Evolutionary conservation across 2,888 invertebrate species (phyloP), one percentile per base, ranked within the genome.

Genomic region (Lycia hirtaria): DNA sequence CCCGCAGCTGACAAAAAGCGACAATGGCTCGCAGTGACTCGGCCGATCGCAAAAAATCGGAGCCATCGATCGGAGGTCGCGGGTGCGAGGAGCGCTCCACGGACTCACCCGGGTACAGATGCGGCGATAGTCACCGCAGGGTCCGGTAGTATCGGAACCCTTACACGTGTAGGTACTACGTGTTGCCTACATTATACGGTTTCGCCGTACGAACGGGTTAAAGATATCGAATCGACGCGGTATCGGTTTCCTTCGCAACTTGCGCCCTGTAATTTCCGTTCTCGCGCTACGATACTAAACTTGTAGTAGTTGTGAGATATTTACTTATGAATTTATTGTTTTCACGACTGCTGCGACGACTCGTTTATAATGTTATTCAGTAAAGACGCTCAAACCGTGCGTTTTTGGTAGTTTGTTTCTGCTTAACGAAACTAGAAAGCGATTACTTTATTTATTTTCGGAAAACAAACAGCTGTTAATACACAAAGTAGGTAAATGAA

Each of bases 1-100:
- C 12, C 35, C 38, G 33, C 5, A 26, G 24, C 24, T 30, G 28
- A 17, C 14, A 60, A 62, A 57, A 63, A 61, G 19, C 30, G 32
- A 54, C 58, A 60, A 60, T 56, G 26, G 55, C 26, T 7, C 10
- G 56, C 54, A 60, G 61, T 61, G 62, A 62, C 51, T 14, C 14
- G 40, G 24, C 40, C 24, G 40, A 14, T 9, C 40, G 14, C 40
- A 24, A 22, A 22, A 24, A 12, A 1, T 14, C 22, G 24, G 40
- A 4, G 40, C 24, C 22, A 14, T 24, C 40, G 24, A 14, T 19
- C 40, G 40, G 7, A 14, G 4, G 7, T 9, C 12, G 10, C 20
- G 24, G 12, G 3, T 12, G 20, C 5, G n/a, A 12, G 1, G 20
- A 4, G 22, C 22, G 20, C 19, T n/a, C 22, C 10, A n/a, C 22